These are phyloP conservation scores for Chondrilla cf. caribensis DNA, from an alignment of 37 sponge, comb jelly and placozoan genomes.

Conservation along the genomic window DNA sequence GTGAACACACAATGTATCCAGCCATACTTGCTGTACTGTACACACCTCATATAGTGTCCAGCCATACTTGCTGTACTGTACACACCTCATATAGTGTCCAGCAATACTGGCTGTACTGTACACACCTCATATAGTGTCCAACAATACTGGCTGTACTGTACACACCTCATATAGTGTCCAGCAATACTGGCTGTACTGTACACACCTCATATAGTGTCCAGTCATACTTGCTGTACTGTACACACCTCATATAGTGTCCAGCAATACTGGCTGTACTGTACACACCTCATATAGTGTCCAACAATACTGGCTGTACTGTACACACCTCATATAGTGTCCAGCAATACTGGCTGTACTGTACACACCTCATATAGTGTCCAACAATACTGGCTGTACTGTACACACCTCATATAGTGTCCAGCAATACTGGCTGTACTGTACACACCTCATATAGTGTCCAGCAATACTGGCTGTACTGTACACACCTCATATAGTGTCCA, in stretches of 20 bases:
- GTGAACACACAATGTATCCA: not conserved
- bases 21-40: not conserved
- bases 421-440: not conserved
- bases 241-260: not conserved
- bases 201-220: not conserved
- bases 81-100: not conserved
- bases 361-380: not conserved
- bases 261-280: not conserved
- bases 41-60: not conserved
- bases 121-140: not conserved
- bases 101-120: not conserved
- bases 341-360: not conserved
- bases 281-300: not conserved
- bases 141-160: not conserved
- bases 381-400: not conserved
- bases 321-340: not conserved
- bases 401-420: not conserved
- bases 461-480: not conserved
- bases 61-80: not conserved
- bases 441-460: not conserved
- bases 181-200: not conserved
- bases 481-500: not conserved
- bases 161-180: not conserved
- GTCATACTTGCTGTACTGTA: not conserved
- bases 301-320: not conserved